Base-by-base conservation (phyloP, 2,113 vertebrate species). In the Nettapus auritus region DNA sequence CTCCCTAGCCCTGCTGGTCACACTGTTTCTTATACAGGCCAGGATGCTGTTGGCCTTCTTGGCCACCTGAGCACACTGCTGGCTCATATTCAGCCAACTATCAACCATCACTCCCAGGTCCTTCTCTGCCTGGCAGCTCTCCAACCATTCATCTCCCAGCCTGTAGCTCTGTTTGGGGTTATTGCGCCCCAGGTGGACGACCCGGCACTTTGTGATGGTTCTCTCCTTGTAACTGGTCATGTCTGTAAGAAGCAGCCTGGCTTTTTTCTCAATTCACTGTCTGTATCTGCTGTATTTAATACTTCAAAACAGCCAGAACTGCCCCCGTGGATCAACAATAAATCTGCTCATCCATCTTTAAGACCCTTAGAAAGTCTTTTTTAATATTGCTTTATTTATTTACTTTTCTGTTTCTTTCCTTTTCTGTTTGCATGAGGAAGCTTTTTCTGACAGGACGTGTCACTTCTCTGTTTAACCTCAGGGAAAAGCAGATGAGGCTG, bases 201-300 rank as follows among this genome's bases (percentile, higher is more conserved):
- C n/a, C n/a, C n/a, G n/a, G n/a, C n/a, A n/a, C n/a, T n/a, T n/a
- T 40, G 7, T 42, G 38, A 28, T 38, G 9, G 6, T 16, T 80
- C 31, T 83, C 82, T 57, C 42, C 26, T 50, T 0, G 1, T 57
- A 75, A 59, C 14, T 81, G 18, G 4, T 10, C 9, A 11, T 8
- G 14, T 64, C 52, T 78, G 4, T n/a, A 68, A 25, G n/a, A 62
- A 29, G 19, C 40, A 88, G 28, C 18, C 3, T 46, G 40, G 6
- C 6, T 79, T 9, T 75, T 55, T 55, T 6, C 23, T 73, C 3
- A 2, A 25, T 17, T 50, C 0, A 1, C 1, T 1, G n/a, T 57
- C 12, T 2, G 0, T 17, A 66, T n/a, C 46, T 88, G 33, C 55
- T 88, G 12, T 57, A 5, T 53, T 88, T 67, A 42, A 48, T 66